A percentile compares a stretch with the other conserved stretches of the same genome.
Evolutionary conservation across 2,888 invertebrate genomes (phyloP).

Genomic region (Pterobdella sp.): DNA sequence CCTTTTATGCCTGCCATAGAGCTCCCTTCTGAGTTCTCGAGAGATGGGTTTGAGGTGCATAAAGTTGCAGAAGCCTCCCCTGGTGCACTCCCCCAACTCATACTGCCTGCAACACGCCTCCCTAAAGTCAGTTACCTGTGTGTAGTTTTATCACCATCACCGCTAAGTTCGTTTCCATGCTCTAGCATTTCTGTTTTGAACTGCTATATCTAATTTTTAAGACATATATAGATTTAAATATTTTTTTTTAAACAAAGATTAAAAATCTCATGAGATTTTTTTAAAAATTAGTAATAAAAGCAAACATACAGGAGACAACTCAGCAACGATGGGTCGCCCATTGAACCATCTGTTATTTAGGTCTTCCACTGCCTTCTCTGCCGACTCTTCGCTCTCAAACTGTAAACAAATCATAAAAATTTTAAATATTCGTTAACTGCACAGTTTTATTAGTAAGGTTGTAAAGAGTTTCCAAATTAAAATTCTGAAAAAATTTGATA

Average conservation of each 20-base stretch:
- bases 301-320: conserved; percentile 75
- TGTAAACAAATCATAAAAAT: conserved; percentile 44
- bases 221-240: no score
- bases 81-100: conserved; percentile 97
- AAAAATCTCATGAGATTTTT: neutral
- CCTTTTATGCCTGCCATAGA: conserved; percentile 45
- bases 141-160: no score
- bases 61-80: conserved; percentile 98
- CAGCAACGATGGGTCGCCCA: conserved; percentile 92
- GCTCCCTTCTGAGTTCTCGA: conserved; percentile 75
- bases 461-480: neutral
- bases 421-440: neutral
- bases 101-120: conserved; percentile 99
- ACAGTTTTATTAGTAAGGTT: neutral
- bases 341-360: conserved; percentile 99
- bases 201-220: no score
- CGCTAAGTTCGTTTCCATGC: no score
- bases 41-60: conserved; percentile 99
- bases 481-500: neutral
- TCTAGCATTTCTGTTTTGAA: no score
- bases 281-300: no score
- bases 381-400: conserved; percentile 94
- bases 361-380: conserved; percentile 91
- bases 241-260: no score
- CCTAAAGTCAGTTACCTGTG: conserved; percentile 79